Conservation (phyloP, 1,140 invertebrate species). For the Sinonovacula constricta region DNA sequence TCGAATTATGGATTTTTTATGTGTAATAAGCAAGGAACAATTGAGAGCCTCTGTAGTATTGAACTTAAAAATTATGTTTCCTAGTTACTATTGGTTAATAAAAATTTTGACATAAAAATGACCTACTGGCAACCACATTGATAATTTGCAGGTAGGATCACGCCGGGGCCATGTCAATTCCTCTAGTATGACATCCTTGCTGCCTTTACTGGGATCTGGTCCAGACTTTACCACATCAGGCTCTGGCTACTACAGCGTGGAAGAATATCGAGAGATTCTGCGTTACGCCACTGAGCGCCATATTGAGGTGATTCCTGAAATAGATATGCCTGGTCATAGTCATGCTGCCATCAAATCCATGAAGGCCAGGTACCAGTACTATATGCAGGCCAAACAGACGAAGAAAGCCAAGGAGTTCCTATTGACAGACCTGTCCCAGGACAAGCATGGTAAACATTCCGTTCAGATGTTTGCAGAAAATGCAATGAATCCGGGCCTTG, state of each 20-base stretch:
- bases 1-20: too few species aligned
- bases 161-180: constrained; percentile 68
- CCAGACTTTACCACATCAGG: constrained; percentile 64
- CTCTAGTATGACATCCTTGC: constrained; percentile 61
- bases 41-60: too few species aligned
- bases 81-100: too few species aligned
- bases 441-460: constrained; percentile 51
- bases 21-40: too few species aligned
- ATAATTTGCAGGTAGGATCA: constrained; percentile 69
- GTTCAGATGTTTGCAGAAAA: constrained; percentile 73
- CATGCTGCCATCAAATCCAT: constrained; percentile 74
- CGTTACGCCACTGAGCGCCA: constrained; percentile 66
- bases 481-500: constrained; percentile 74
- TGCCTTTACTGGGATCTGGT: constrained; percentile 72
- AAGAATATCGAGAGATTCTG: constrained; percentile 71
- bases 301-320: constrained; percentile 76
- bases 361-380: constrained; percentile 62
- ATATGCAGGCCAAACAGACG: constrained; percentile 51
- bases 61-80: too few species aligned
- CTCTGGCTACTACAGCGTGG: constrained; percentile 65
- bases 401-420: constrained; percentile 64
- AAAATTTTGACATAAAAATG: too few species aligned
- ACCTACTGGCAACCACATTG: too few species aligned
- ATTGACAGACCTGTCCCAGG: constrained; percentile 62
- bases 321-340: constrained; percentile 77